Conservation (phyloP, 2,797 vertebrate genomes). For the Parotocinclus haroldoi region DNA sequence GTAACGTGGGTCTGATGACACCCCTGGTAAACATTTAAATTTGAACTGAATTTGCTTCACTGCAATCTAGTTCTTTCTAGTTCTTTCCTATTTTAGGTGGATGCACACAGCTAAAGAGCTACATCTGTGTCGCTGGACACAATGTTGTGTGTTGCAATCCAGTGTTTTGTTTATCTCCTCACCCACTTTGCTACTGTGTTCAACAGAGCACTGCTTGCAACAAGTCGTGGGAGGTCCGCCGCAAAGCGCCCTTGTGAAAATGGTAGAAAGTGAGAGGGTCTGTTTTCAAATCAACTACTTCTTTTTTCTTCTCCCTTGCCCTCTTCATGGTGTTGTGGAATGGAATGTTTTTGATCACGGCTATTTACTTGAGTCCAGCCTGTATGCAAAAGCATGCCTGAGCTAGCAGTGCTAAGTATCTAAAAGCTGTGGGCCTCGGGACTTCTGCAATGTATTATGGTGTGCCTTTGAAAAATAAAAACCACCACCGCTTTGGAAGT, state of each 20-base stretch:
- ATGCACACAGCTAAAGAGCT: too few species aligned
- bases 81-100: too few species aligned
- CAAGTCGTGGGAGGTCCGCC: conserved; percentile 46
- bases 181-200: conserved; percentile 34
- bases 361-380: conserved; percentile 59
- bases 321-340: conserved; percentile 53
- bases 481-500: conserved; percentile 51
- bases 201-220: conserved; percentile 45
- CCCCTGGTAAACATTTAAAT: too few species aligned
- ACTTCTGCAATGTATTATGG: conserved; percentile 67
- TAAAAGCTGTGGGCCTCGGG: conserved; percentile 57
- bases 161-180: conserved; percentile 33
- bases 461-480: conserved; percentile 58
- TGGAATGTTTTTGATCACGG: conserved; percentile 68
- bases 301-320: conserved; percentile 41
- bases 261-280: conserved; percentile 55
- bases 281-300: conserved; percentile 57
- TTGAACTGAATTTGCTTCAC: too few species aligned
- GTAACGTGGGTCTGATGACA: too few species aligned
- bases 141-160: too few species aligned
- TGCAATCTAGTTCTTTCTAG: too few species aligned
- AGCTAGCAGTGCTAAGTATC: conserved; percentile 60
- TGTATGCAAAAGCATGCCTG: conserved; percentile 42
- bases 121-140: too few species aligned
- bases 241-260: conserved; percentile 52